Evolutionary conservation across 2,113 vertebrate species (phyloP).

Genomic region (Cochlearius cochlearius): DNA sequence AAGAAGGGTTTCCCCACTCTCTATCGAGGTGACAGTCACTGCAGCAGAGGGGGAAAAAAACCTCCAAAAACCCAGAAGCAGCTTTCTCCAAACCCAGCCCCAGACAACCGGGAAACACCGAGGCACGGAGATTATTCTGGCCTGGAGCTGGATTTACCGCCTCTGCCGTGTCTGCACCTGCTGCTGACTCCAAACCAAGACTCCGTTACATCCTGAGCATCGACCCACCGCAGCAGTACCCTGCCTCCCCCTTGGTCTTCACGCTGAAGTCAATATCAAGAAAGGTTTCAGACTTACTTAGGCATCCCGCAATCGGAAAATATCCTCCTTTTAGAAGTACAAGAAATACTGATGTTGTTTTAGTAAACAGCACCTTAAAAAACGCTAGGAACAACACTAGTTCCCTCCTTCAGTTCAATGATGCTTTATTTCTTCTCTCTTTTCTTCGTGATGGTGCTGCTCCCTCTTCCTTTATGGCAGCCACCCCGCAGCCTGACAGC

Average conservation of each 20-base stretch:
- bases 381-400: background rate
- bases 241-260: background rate
- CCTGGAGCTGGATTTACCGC: background rate
- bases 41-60: background rate
- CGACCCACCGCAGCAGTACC: rapidly evolving
- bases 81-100: background rate
- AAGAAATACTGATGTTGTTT: background rate
- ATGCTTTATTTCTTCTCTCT: background rate
- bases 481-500: background rate
- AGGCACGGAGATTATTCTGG: background rate
- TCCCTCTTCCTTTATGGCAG: background rate
- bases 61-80: background rate
- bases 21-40: background rate
- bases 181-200: background rate
- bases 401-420: background rate
- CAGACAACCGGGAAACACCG: background rate
- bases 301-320: background rate
- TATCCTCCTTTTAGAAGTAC: background rate
- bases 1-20: background rate
- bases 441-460: background rate
- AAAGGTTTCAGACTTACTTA: background rate
- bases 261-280: background rate
- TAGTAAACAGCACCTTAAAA: background rate
- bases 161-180: background rate
- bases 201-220: background rate